phyloP scores from a whole-genome alignment of 2,113 vertebrate species.

The Pyrgilauda ruficollis region DNA sequence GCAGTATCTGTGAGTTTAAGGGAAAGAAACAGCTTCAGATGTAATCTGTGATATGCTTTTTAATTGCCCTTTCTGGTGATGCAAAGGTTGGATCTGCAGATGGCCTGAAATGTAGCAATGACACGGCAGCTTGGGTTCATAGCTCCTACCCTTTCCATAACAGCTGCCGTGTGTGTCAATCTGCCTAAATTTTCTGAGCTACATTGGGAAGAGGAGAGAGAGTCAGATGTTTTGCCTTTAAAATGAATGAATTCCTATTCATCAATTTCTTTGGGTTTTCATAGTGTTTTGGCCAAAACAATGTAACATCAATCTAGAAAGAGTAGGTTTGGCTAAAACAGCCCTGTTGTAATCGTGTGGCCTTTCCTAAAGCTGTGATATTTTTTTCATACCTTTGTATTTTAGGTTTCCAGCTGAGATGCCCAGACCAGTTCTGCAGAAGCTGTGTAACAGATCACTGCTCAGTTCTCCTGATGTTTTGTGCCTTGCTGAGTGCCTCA shows the following conservation, averaged over 20 bases:
- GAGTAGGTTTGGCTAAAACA: not conserved
- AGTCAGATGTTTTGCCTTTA: not conserved
- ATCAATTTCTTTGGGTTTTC: not conserved
- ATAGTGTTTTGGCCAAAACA: not conserved
- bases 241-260: not conserved
- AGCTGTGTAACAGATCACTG: accelerated
- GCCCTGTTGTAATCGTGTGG: not conserved
- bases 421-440: not conserved
- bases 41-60: not conserved
- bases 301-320: not conserved
- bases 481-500: not conserved
- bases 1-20: not conserved
- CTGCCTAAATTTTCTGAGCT: not conserved
- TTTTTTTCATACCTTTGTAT: not conserved
- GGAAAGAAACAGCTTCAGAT: not conserved
- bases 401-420: not conserved
- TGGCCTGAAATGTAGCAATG: not conserved
- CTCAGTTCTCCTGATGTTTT: not conserved
- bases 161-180: not conserved
- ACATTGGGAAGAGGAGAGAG: not conserved
- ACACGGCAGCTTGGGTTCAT: not conserved
- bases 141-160: not conserved
- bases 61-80: not conserved
- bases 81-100: not conserved
- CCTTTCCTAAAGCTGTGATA: not conserved